Base-by-base conservation (phyloP, 2,888 invertebrate genomes). In the Phengaris alcon region DNA sequence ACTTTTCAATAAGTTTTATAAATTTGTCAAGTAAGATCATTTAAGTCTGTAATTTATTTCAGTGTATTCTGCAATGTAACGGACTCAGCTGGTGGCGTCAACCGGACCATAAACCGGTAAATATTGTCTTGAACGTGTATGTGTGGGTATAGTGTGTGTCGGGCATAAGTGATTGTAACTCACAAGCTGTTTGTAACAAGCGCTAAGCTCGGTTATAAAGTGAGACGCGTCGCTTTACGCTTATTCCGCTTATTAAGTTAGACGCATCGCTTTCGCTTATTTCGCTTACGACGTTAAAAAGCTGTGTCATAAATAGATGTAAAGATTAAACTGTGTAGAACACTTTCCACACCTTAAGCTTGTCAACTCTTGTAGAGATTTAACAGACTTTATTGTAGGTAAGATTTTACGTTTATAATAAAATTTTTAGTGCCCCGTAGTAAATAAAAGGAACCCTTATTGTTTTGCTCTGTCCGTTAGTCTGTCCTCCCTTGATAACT, bases 41-140 rank as follows among this genome's bases (percentile, higher is more conserved):
- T 3, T 52, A 52, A 52, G 22, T 5, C n/a, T 6, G 10, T 75
- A 75, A 75, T 78, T 77, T 59, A 74, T 86, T 85, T 54, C 84
- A 89, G 89, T 79, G 79, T 75, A 80, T 84, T 76, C 74, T 83
- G 15, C 74, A 80, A 44, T 82, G 85, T 79, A 75, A 84, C 76
- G 84, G 84, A 54, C 79, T 82, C 69, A 84, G 81, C 77, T 78
- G 83, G 77, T 79, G 69, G 13, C 79, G 85, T 73, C 85, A 85
- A 78, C 77, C 84, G 12, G 80, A 80, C 15, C 81, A 83, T 68
- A 81, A 84, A 68, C 78, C 80, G 73, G 90, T 90, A 82, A 86
- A 84, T 76, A 76, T 75, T 73, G 54, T 77, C 72, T 76, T 55
- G 15, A n/a, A 59, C 44, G n/a, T 46, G 8, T 48, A 6, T 46